Conservation (phyloP, 2,888 invertebrate species). For the Polydrusus tereticollis region DNA sequence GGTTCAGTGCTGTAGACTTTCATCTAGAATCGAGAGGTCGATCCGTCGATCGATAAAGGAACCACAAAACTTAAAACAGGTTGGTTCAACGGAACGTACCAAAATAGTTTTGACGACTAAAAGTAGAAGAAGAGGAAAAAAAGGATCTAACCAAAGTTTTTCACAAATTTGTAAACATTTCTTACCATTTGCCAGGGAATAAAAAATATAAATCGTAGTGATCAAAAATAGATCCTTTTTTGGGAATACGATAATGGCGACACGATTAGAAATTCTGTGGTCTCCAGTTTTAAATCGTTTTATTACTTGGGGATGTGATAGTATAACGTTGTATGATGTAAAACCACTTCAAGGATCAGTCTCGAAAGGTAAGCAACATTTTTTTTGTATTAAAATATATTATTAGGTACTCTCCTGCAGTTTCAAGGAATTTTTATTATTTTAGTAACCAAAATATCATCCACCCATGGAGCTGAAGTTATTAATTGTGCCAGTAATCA, state of each 20-base stretch:
- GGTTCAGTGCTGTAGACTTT: too few species aligned
- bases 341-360: conserved; percentile 73
- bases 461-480: conserved; percentile 77
- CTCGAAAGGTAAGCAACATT: conserved; percentile 59
- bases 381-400: background rate
- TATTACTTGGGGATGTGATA: conserved; percentile 91
- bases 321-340: conserved; percentile 89
- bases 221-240: background rate
- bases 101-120: too few species aligned
- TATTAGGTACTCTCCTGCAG: too few species aligned
- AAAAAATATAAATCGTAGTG: too few species aligned
- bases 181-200: background rate
- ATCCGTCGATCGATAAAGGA: too few species aligned
- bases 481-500: conserved; percentile 81
- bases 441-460: conserved; percentile 78
- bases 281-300: conserved; percentile 88
- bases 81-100: too few species aligned
- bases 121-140: too few species aligned
- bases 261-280: conserved; percentile 87
- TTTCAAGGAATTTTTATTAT: too few species aligned
- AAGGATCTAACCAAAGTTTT: too few species aligned
- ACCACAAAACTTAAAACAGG: too few species aligned
- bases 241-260: conserved; percentile 62
- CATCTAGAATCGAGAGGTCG: too few species aligned
- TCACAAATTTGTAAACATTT: background rate